Percentiles rank a stretch among this genome's conserved stretches.
These are phyloP conservation scores for Plodia interpunctella DNA, from an alignment of 1,140 invertebrate genomes.

Conservation along the genomic window DNA sequence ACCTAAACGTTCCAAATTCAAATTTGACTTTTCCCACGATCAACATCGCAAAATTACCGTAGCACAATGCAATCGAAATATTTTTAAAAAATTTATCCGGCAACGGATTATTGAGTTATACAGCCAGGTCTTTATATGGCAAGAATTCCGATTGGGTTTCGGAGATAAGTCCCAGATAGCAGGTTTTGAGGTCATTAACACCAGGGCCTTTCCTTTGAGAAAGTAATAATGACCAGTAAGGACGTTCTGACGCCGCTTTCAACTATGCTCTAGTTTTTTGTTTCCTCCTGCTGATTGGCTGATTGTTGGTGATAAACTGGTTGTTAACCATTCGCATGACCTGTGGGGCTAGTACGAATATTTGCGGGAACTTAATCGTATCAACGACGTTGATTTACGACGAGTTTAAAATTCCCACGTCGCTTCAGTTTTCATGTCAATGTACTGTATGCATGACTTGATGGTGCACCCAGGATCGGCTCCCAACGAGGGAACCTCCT, in stretches of 20 bases:
- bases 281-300: not conserved
- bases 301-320: not conserved
- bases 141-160: constrained; percentile 2
- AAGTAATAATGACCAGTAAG: constrained; percentile 3
- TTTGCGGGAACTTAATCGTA: too few species aligned
- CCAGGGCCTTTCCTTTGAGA: constrained; percentile 6
- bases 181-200: constrained; percentile 7
- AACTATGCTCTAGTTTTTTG: constrained; percentile 1
- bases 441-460: too few species aligned
- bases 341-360: too few species aligned
- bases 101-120: constrained; percentile 2
- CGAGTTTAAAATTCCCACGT: too few species aligned
- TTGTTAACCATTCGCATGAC: too few species aligned
- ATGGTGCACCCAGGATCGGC: too few species aligned
- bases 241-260: constrained; percentile 3
- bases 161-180: constrained; percentile 6
- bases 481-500: too few species aligned
- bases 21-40: not conserved
- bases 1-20: not conserved
- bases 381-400: too few species aligned
- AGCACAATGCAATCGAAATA: not conserved
- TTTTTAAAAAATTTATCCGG: not conserved
- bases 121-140: not conserved
- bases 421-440: too few species aligned
- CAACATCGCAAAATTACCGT: not conserved